phyloP scores from a whole-genome alignment of 2,797 vertebrate species.

The Anguilla anguilla region DNA sequence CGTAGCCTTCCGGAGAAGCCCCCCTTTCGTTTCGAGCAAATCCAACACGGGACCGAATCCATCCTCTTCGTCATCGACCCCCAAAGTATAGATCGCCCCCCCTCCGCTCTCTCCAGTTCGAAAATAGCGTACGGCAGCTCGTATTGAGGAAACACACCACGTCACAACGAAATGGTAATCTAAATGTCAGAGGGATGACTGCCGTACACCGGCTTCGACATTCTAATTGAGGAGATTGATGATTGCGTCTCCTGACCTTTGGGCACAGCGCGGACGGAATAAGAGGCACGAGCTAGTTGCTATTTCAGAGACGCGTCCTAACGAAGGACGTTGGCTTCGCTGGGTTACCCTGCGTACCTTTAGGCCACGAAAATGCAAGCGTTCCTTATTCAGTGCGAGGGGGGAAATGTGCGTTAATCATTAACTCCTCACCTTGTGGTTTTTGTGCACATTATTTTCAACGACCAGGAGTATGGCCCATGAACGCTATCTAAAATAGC shows the following conservation, averaged over 20 bases:
- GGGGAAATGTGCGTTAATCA: not conserved
- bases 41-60: not conserved
- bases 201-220: not conserved
- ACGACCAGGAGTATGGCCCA: not conserved
- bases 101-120: not conserved
- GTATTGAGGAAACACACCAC: not conserved
- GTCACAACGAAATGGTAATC: slow-evolving; percentile 10
- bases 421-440: not conserved
- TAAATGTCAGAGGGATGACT: slow-evolving; percentile 17
- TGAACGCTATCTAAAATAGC: not conserved
- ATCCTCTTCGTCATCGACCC: not conserved
- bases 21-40: not conserved
- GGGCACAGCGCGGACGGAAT: not conserved
- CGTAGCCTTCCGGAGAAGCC: not conserved
- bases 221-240: slow-evolving; percentile 14
- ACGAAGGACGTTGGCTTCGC: not conserved
- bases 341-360: not conserved
- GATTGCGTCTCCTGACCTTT: slow-evolving; percentile 15
- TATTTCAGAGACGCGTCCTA: not conserved
- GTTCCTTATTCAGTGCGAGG: not conserved
- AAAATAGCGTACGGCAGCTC: not conserved
- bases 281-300: not conserved
- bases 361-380: not conserved
- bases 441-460: not conserved
- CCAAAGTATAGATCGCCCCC: not conserved